phyloP scores from a whole-genome alignment of 2,888 invertebrate species.

The Girardia tigrina region DNA sequence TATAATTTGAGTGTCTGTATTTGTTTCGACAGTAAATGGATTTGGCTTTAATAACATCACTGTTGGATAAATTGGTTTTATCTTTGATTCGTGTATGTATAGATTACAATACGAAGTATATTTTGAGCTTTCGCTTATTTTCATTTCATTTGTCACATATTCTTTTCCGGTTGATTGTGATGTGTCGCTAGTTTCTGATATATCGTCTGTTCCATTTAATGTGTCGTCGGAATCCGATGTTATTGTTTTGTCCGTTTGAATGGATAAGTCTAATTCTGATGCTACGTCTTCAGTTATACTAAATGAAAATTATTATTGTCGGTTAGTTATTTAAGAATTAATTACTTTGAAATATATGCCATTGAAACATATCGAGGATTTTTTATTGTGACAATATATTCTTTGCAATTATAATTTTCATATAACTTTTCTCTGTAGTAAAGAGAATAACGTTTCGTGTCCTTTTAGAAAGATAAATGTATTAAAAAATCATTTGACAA shows the following conservation, averaged over 20 bases:
- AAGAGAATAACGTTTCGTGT: neutral
- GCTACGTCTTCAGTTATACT: neutral
- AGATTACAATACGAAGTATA: neutral
- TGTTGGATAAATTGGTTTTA: neutral
- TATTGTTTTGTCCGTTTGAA: neutral
- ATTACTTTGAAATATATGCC: neutral
- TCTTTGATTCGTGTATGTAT: neutral
- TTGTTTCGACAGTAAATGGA: neutral
- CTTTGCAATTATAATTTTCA: neutral
- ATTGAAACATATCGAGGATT: neutral
- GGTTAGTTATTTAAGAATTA: neutral
- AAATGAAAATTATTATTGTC: neutral
- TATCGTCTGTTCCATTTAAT: neutral
- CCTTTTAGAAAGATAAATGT: neutral
- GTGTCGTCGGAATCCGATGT: conserved; percentile 1
- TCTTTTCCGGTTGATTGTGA: neutral
- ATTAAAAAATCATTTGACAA: neutral
- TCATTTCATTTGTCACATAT: neutral
- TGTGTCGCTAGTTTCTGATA: neutral
- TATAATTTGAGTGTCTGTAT: neutral
- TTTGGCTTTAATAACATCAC: neutral
- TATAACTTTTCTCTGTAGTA: neutral
- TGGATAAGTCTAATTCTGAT: neutral
- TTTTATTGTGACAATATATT: neutral
- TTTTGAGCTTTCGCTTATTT: neutral